Percentiles rank a stretch among this genome's conserved stretches.
Evolutionary conservation across 2,113 vertebrate genomes (phyloP).

Genomic region (Cyprinodon brontotheroides): DNA sequence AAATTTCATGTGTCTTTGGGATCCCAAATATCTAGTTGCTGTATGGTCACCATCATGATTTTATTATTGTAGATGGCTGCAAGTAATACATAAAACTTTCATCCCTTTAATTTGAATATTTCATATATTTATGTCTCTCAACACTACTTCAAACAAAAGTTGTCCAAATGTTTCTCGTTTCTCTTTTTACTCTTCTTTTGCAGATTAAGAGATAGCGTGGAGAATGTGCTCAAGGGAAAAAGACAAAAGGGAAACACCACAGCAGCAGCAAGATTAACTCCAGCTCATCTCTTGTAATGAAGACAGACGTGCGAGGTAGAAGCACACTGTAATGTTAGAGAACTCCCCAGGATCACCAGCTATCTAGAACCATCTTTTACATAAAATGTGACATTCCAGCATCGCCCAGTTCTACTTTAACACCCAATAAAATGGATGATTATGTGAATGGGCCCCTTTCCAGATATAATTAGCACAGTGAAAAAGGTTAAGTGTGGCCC

Average conservation of each 20-base stretch:
- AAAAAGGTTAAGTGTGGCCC: conserved; percentile 63
- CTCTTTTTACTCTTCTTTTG: conserved; percentile 45
- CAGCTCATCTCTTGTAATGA: conserved; percentile 67
- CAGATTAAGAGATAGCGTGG: conserved; percentile 46
- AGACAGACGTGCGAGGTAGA: conserved; percentile 55
- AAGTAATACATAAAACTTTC: conserved; percentile 83
- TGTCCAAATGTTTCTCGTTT: conserved; percentile 51
- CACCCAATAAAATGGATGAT: conserved; percentile 72
- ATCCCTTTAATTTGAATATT: conserved; percentile 75
- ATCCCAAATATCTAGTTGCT: conserved; percentile 40
- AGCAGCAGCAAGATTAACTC: conserved; percentile 56
- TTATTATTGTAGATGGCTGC: conserved; percentile 84
- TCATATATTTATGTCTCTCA: conserved; percentile 48
- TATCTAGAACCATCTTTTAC: conserved; percentile 67
- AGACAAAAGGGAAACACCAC: conserved; percentile 60
- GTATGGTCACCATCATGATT: conserved; percentile 75
- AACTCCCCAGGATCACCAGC: conserved; percentile 57
- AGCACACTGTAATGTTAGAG: conserved; percentile 48
- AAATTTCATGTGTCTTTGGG: conserved; percentile 46
- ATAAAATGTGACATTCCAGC: conserved; percentile 55
- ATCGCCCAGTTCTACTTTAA: conserved; percentile 63
- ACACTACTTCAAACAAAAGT: conserved; percentile 18
- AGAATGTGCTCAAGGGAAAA: conserved; percentile 48
- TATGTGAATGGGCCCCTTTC: conserved; percentile 70
- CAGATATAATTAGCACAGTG: conserved; percentile 76